Percentiles rank a stretch among this genome's conserved stretches.
Conservation (phyloP, 23 tunicate species). For the Trididemnum miniatum region DNA sequence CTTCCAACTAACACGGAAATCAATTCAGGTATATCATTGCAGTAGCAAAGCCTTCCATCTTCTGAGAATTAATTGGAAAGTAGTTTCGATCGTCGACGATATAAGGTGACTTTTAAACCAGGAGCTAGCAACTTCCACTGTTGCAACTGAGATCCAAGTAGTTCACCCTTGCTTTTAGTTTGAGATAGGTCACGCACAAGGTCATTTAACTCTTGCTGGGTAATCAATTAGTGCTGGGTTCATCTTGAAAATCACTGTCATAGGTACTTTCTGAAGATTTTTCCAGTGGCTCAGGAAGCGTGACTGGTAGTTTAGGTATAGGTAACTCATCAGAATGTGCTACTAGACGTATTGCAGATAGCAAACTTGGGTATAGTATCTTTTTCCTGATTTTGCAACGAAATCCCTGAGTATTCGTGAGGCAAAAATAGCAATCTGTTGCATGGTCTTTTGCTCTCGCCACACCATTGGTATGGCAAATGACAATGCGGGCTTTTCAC, state of each 20-base stretch:
- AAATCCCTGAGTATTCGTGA: slow-evolving; percentile 18
- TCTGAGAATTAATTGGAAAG: slow-evolving; percentile 1
- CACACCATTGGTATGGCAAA: slow-evolving; percentile 37
- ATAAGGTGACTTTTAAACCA: slow-evolving; percentile 26
- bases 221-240: slow-evolving; percentile 1
- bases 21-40: slow-evolving; percentile 22
- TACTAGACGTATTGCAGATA: slow-evolving; percentile 23
- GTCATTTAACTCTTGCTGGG: slow-evolving; percentile 24
- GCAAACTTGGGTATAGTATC: background rate
- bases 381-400: background rate
- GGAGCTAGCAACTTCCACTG: slow-evolving; percentile 31
- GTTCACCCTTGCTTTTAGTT: slow-evolving; percentile 20
- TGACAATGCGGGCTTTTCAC: slow-evolving; percentile 3
- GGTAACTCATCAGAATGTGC: slow-evolving; percentile 17
- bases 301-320: slow-evolving; percentile 3
- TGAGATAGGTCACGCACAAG: slow-evolving; percentile 15
- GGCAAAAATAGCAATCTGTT: slow-evolving; percentile 34
- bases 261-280: slow-evolving; percentile 16
- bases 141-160: background rate
- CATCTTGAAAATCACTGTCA: background rate
- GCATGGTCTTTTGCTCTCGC: slow-evolving; percentile 27
- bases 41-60: slow-evolving; percentile 13
- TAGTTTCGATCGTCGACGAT: background rate
- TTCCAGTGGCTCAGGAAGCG: background rate
- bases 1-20: background rate